Evolutionary conservation across 2,113 vertebrate species (phyloP).

Genomic region (Bufo bufo): DNA sequence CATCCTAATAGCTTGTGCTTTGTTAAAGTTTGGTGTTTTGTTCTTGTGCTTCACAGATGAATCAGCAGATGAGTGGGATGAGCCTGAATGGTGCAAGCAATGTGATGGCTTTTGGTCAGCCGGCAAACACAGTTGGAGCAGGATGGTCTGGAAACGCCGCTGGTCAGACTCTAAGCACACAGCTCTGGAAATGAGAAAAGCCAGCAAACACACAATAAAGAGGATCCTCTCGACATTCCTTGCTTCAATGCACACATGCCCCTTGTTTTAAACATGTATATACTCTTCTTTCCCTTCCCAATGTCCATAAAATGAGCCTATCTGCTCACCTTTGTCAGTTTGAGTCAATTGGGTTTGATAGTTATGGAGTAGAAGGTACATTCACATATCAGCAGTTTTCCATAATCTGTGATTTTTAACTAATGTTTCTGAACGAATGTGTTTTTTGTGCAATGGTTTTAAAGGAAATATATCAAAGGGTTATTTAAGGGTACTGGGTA

Average conservation of each 20-base stretch:
- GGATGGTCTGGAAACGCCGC: constrained; percentile 83
- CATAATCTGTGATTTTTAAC: constrained; percentile 68
- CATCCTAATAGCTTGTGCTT: constrained; percentile 38
- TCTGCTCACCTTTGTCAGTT: constrained; percentile 75
- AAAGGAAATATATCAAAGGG: constrained; percentile 82
- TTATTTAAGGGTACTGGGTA: constrained; percentile 85
- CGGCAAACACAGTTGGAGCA: constrained; percentile 78
- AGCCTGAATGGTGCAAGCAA: constrained; percentile 73
- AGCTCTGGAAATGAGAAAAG: constrained; percentile 91
- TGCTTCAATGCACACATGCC: constrained; percentile 67
- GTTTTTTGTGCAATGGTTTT: constrained; percentile 76
- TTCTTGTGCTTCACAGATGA: constrained; percentile 79
- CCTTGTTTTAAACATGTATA: constrained; percentile 75
- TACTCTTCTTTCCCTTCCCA: constrained; percentile 66
- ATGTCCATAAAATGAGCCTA: constrained; percentile 72
- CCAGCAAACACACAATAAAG: constrained; percentile 58
- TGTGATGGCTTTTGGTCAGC: constrained; percentile 75
- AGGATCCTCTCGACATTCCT: constrained; percentile 72
- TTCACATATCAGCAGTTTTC: constrained; percentile 75
- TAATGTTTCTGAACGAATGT: constrained; percentile 73
- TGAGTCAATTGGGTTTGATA: constrained; percentile 81
- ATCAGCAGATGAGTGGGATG: constrained; percentile 93
- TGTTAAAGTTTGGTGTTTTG: constrained; percentile 17
- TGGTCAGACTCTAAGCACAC: constrained; percentile 96
- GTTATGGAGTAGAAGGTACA: constrained; percentile 75